Evolutionary conservation across 30 jellyfish, hydroid and myxozoan genomes (phyloP).

Genomic region (Hydractinia symbiolongicarpus): DNA sequence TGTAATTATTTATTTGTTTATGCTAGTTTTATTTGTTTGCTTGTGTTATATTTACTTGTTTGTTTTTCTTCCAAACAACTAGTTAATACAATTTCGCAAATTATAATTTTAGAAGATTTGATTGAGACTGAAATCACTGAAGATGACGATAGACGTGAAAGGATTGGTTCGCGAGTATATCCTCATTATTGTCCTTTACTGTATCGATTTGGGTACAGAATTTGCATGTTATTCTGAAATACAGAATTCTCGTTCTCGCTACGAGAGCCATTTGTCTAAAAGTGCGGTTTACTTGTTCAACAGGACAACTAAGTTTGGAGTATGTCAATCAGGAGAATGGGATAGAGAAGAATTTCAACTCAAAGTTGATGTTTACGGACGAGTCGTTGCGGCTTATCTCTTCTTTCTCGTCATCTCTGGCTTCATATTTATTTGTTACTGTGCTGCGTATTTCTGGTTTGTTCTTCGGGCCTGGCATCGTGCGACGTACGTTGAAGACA

Average conservation of each 20-base stretch:
- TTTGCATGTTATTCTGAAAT: conserved; percentile 69
- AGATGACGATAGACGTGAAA: conserved; percentile 24
- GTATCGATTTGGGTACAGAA: conserved; percentile 77
- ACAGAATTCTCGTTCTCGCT: conserved; percentile 57
- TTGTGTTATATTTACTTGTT: not conserved
- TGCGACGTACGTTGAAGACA: conserved; percentile 49
- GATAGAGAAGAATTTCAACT: conserved; percentile 68
- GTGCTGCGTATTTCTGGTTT: conserved; percentile 70
- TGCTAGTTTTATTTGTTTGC: not conserved
- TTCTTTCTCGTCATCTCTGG: conserved; percentile 74
- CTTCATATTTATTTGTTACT: conserved; percentile 47
- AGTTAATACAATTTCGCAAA: not conserved
- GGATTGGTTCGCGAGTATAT: conserved; percentile 64
- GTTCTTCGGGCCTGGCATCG: conserved; percentile 53
- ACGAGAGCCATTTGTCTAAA: conserved; percentile 34
- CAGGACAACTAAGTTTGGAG: conserved; percentile 52
- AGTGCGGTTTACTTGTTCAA: conserved; percentile 34
- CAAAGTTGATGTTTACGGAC: conserved; percentile 65
- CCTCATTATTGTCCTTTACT: conserved; percentile 53
- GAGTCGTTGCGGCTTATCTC: conserved; percentile 64
- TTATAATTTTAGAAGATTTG: not conserved
- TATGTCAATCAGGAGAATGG: conserved; percentile 66
- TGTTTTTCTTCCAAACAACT: not conserved
- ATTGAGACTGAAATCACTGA: not conserved
- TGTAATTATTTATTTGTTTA: too few relatives aligned